Base-by-base conservation (phyloP, 2,797 vertebrate species). In the Sebastes iracundus region DNA sequence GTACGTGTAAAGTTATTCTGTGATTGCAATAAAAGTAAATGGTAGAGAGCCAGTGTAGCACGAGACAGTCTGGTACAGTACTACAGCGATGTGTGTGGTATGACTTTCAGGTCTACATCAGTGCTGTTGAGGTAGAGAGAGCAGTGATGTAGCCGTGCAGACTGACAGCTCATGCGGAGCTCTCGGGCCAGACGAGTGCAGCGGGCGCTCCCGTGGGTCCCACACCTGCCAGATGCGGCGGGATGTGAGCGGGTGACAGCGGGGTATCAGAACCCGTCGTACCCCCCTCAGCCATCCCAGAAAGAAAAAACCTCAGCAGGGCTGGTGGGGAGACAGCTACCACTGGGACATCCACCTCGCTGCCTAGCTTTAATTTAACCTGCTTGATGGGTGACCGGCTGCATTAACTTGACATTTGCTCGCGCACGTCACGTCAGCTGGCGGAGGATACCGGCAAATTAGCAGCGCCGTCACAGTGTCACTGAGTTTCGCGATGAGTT, bases 391-490 rank as follows among this genome's bases (percentile, higher is more conserved):
- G 83, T 86, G 90, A 92, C 75, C 65, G 72, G 66, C 83, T 83
- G 86, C 81, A 89, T 92, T 88, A 87, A 82, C 81, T 83, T 92
- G 90, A 92, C 87, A 92, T 93, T 91, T 91, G 75, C 88, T 80
- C 86, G 60, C 62, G 80, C 88, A 52, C 77, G 56, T 87, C 83
- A 64, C 53, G 83, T 82, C 80, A 70, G 65, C 11, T 80, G 82
- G 78, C 77, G 75, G 84, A 83, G 62, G 69, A 85, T 64, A 78
- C 60, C 22, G 23, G 80, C 80, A 90, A 90, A 90, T 92, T 90
- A 90, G 79, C 76, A 68, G 81, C 75, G 13, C 60, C 10, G 35
- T 64, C 75, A 64, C 28, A 16, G 71, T 81, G 78, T 85, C 82
- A 75, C 66, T 53, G 69, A 87, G 69, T 79, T 88, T 82, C 64